Base-by-base conservation (phyloP, 2,113 vertebrate genomes). In the Otocyon megalotis region DNA sequence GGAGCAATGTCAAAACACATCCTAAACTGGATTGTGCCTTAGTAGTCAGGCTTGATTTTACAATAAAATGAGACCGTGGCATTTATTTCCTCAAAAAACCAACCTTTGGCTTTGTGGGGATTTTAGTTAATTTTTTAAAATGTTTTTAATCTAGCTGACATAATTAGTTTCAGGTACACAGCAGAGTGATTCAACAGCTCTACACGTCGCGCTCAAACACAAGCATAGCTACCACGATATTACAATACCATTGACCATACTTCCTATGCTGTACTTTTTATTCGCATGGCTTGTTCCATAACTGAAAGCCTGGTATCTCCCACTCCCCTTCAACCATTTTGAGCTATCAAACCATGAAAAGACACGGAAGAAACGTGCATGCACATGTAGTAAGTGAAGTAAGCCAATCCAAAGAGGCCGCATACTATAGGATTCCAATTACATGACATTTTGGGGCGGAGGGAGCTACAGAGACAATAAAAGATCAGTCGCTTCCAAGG, bases 21-120 rank as follows among this genome's bases (percentile, higher is more conserved):
- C 56, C 60, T 24, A 81, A 93, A 89, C 0, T 77, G 26, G 74
- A 79, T 60, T 22, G 63, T 67, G 30, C 94, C 79, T 90, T 88
- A 69, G 92, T 14, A 60, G 93, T 71, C 95, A 90, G 93, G 92
- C 82, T 92, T 63, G 74, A 87, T 63, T 96, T 97, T 79, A 96
- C 67, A 92, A 74, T 35, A 95, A 96, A 94, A 94, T 85, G 54
- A 94, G 82, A 80, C 67, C n/a, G 43, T 79, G 37, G 48, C 71
- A 91, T 94, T 94, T 88, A 92, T 90, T 93, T 74, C 48, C 85
- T 92, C 50, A 87, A 84, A 93, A 96, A 88, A 58, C 72, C 26
- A 83, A 62, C 48, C 91, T 81, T 17, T 85, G 86, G 94, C 92
- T 97, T 79, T 83, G 5, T 77, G 26, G 43, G 26, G 8, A 77